Percentiles rank a stretch among this genome's conserved stretches.
These are phyloP conservation scores for Rhyacophila evoluta DNA, from an alignment of 2,888 invertebrate species.

Conservation along the genomic window DNA sequence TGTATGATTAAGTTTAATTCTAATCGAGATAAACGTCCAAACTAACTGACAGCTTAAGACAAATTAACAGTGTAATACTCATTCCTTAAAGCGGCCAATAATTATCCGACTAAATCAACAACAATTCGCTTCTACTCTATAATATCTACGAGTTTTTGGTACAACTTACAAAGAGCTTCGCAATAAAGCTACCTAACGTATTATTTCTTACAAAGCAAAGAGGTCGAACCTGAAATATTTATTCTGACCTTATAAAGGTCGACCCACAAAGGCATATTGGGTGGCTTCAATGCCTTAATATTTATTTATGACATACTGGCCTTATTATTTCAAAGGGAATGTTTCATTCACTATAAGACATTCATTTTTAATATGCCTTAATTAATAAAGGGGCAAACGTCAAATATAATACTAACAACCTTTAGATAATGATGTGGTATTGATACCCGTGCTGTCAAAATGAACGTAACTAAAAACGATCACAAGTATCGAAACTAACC, in stretches of 20 bases:
- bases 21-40: too few species aligned
- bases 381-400: not conserved
- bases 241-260: slow-evolving; percentile 10
- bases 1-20: too few species aligned
- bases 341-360: not conserved
- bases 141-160: not conserved
- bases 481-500: too few species aligned
- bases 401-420: not conserved
- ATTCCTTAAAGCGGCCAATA: too few species aligned
- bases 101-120: not conserved
- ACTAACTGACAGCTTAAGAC: too few species aligned
- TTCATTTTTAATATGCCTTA: not conserved
- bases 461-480: too few species aligned
- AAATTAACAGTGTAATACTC: too few species aligned
- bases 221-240: slow-evolving; percentile 24
- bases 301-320: not conserved
- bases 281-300: not conserved
- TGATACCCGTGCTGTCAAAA: too few species aligned
- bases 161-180: slow-evolving; percentile 11
- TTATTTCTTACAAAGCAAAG: slow-evolving; percentile 24
- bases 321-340: not conserved
- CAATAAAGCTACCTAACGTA: slow-evolving; percentile 12
- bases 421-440: too few species aligned
- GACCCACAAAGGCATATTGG: slow-evolving; percentile 8
- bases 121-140: not conserved